phyloP scores from a whole-genome alignment of 64 coral and sea anemone species.

The Acropora tenuis region DNA sequence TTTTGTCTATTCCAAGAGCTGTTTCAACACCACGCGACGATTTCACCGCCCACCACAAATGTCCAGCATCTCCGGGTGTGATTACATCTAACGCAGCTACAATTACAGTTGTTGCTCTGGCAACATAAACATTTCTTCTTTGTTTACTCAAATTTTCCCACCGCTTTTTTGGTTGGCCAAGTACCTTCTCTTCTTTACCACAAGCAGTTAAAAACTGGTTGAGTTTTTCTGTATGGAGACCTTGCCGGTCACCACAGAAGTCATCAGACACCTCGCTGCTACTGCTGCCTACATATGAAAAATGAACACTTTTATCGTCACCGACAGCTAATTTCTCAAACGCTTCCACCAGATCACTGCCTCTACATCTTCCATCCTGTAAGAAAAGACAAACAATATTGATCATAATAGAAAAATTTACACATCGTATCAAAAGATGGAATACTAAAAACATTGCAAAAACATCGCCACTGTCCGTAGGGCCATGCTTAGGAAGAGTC shows the following conservation, averaged over 20 bases:
- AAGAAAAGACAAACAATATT: no score
- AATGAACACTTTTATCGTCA: constrained; percentile 33
- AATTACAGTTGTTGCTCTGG: constrained; percentile 4
- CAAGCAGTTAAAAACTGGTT: constrained; percentile 46
- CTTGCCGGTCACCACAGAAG: constrained; percentile 23
- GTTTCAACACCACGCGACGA: constrained; percentile 16
- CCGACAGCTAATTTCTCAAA: constrained; percentile 38
- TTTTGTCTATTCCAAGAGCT: background rate
- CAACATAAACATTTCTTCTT: constrained; percentile 11
- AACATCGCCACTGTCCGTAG: constrained; percentile 1
- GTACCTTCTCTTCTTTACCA: constrained; percentile 20
- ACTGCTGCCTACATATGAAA: constrained; percentile 30
- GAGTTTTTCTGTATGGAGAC: constrained; percentile 39
- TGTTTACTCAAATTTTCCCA: constrained; percentile 26
- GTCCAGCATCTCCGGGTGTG: constrained; percentile 40
- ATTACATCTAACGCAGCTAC: constrained; percentile 49
- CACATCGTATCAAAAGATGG: background rate
- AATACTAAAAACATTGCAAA: background rate
- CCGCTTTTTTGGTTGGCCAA: constrained; percentile 41
- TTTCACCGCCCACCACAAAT: constrained; percentile 46
- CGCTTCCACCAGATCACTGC: constrained; percentile 30
- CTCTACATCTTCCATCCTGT: constrained; percentile 13
- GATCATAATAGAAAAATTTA: background rate
- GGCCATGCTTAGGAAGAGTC: no score
- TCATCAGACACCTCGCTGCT: constrained; percentile 53